Percentiles rank a stretch among this genome's conserved stretches.
These are phyloP conservation scores for Sphaerophoria rueppellii DNA, from an alignment of 2,888 invertebrate genomes.

Conservation along the genomic window DNA sequence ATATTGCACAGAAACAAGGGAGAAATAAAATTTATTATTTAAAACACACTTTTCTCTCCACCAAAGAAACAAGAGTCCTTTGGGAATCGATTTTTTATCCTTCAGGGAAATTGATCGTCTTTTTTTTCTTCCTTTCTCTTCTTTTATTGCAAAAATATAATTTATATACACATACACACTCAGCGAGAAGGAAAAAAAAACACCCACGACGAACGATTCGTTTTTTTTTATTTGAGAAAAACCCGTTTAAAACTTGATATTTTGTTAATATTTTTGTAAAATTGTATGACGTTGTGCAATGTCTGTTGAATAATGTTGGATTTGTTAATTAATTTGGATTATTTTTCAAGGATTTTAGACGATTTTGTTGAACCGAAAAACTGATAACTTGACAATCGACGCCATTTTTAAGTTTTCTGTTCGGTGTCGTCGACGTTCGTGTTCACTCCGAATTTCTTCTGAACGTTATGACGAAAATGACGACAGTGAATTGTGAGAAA, in stretches of 20 bases:
- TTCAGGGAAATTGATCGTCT: slow-evolving; percentile 68
- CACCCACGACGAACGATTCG: slow-evolving; percentile 62
- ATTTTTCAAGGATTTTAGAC: slow-evolving; percentile 59
- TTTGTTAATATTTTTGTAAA: slow-evolving; percentile 6
- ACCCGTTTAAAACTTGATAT: background rate
- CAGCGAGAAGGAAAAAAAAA: slow-evolving; percentile 3
- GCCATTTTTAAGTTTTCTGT: slow-evolving; percentile 65
- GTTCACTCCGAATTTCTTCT: slow-evolving; percentile 62
- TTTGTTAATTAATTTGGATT: slow-evolving; percentile 40
- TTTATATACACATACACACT: slow-evolving; percentile 51
- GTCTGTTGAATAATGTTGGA: slow-evolving; percentile 27
- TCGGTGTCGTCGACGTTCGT: background rate
- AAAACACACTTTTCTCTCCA: background rate
- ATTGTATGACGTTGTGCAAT: slow-evolving; percentile 38
- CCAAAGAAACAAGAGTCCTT: slow-evolving; percentile 51
- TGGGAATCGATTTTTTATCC: slow-evolving; percentile 73
- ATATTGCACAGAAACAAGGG: background rate
- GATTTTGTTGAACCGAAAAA: slow-evolving; percentile 65
- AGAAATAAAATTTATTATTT: no score
- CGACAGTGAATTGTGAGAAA: slow-evolving; percentile 48
- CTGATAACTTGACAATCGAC: slow-evolving; percentile 71
- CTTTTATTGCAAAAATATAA: slow-evolving; percentile 48
- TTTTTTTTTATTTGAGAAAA: slow-evolving; percentile 19
- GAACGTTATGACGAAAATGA: no score
- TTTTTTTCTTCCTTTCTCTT: slow-evolving; percentile 33